Evolutionary conservation across 1,140 invertebrate genomes (phyloP).

Genomic region (Rhynchophorus ferrugineus): DNA sequence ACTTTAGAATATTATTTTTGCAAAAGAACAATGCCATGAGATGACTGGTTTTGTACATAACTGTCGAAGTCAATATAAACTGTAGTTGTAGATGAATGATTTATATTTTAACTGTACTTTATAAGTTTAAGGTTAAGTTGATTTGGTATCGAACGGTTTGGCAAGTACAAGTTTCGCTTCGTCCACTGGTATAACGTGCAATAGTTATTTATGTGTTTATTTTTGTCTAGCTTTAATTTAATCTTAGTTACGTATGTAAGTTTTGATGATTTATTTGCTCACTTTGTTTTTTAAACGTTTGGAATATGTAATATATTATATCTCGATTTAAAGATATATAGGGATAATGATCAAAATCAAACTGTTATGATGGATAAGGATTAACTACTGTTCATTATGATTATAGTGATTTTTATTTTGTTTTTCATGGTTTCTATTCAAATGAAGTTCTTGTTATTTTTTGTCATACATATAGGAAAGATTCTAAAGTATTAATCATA

Average conservation of each 20-base stretch:
- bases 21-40: slow-evolving; percentile 17
- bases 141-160: background rate
- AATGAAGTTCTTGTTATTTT: too few species aligned
- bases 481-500: too few species aligned
- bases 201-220: background rate
- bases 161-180: background rate
- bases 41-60: slow-evolving; percentile 19
- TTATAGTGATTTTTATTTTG: too few species aligned
- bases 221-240: slow-evolving; percentile 5
- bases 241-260: background rate
- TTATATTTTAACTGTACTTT: background rate
- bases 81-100: slow-evolving; percentile 15
- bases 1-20: slow-evolving; percentile 16
- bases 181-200: background rate
- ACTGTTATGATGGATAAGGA: too few species aligned
- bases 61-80: slow-evolving; percentile 20
- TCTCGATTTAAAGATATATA: too few species aligned
- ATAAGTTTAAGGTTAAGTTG: background rate
- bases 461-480: too few species aligned
- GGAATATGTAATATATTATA: too few species aligned
- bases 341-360: too few species aligned
- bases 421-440: too few species aligned
- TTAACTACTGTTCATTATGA: too few species aligned
- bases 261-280: too few species aligned
- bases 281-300: too few species aligned